Evolutionary conservation across 2,797 vertebrate genomes (phyloP).

Genomic region (Neoniphon sammara): DNA sequence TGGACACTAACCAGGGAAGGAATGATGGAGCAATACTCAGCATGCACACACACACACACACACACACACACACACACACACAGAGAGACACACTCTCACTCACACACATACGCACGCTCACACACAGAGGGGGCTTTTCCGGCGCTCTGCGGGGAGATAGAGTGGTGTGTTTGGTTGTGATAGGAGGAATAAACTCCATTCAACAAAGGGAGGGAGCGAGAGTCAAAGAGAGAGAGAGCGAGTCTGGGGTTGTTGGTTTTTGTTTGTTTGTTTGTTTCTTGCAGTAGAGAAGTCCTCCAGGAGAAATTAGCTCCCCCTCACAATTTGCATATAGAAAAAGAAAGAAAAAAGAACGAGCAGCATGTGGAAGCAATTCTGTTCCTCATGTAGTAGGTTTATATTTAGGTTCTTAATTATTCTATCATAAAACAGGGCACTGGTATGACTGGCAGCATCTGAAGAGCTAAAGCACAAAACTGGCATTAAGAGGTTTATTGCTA

Average conservation of each 20-base stretch:
- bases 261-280: background rate
- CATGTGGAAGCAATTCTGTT: constrained; percentile 32
- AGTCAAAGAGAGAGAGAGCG: background rate
- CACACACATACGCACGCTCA: constrained; percentile 29
- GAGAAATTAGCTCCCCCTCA: constrained; percentile 24
- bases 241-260: background rate
- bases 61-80: constrained; percentile 13
- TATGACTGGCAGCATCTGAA: no score
- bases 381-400: constrained; percentile 25
- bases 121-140: constrained; percentile 48
- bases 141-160: constrained; percentile 56
- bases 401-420: constrained; percentile 24
- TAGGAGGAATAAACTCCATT: constrained; percentile 63
- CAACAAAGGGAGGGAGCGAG: constrained; percentile 26
- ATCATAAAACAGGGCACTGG: no score
- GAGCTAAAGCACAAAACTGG: background rate
- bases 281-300: background rate
- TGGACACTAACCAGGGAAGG: constrained; percentile 66
- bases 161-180: constrained; percentile 67
- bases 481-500: background rate
- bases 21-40: constrained; percentile 70
- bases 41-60: constrained; percentile 18
- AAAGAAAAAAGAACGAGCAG: background rate
- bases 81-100: background rate
- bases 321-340: constrained; percentile 26